Base-by-base conservation (phyloP, 2,113 vertebrate genomes). In the Gila orcuttii region DNA sequence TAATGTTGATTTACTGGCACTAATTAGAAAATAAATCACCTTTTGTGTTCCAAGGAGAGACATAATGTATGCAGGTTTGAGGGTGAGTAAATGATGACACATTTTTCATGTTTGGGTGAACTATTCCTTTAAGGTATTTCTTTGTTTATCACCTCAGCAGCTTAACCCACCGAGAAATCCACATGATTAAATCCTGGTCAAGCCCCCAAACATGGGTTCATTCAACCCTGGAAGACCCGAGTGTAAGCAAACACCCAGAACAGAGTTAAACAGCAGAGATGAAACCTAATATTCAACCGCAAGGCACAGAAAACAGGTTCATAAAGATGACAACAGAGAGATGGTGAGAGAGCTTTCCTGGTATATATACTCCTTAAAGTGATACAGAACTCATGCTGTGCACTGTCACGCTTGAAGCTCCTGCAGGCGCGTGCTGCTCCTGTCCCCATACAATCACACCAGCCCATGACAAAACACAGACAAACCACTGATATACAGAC, bases 111-210 rank as follows among this genome's bases (percentile, higher is more conserved):
- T 42, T 42, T 36, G 66, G 6, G 31, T 19, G 66, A 36, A 21
- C 66, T 57, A 33, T 59, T 7, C 39, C 39, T 39, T 25, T 42
- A 45, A 50, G 31, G 21, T 68, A 36, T 69, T 25, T 69, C 13
- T 79, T 60, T 8, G 19, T 79, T n/a, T 23, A 60, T n/a, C 31
- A 59, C 31, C 55, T 60, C 33, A 60, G 77, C 25, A 31, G 23
- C 21, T 42, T 36, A 74, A 74, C 47, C 23, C 42, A 47, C 21
- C 25, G 11, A 79, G 31, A 39, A 60, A 79, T 60, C 77, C 31
- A 33, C 50, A 15, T 79, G 13, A 59, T 60, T 79, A 60, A 79
- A 79, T 79, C 77, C 55, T 10, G 33, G 77, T n/a, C 55, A 15
- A 60, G 55, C 55, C 55, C 77, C 77, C 33, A n/a, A 39, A 79